Percentiles rank a stretch among this genome's conserved stretches.
Conservation (phyloP, 2,113 vertebrate species). For the Chitala chitala region DNA sequence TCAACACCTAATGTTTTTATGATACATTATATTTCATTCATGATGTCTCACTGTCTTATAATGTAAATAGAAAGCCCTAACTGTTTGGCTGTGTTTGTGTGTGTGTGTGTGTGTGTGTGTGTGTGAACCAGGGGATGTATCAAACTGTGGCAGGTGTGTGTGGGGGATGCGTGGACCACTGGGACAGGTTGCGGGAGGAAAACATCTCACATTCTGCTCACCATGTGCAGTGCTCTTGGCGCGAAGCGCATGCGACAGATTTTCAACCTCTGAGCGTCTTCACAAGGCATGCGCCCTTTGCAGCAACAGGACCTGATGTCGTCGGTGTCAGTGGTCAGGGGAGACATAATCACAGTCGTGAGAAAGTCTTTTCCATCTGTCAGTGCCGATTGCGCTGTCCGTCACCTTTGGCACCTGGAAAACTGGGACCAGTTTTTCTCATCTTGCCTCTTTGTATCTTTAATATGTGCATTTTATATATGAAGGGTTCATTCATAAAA, state of each 20-base stretch:
- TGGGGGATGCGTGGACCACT: neutral
- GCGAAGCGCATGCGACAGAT: neutral
- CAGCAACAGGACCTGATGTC: too few species aligned
- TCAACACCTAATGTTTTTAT: neutral
- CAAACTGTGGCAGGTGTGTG: neutral
- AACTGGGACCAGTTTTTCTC: neutral
- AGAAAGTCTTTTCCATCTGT: too few species aligned
- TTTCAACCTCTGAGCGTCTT: neutral
- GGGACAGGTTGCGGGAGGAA: neutral
- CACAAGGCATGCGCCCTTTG: neutral
- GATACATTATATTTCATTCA: constrained; percentile 2
- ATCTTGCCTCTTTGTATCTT: too few species aligned
- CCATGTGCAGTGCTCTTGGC: neutral
- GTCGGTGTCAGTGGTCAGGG: too few species aligned
- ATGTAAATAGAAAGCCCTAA: neutral
- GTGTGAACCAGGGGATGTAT: neutral
- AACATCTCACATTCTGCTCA: neutral
- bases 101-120: too few species aligned
- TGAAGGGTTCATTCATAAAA: too few species aligned
- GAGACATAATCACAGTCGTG: too few species aligned
- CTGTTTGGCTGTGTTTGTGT: neutral
- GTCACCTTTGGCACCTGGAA: neutral
- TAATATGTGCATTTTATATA: too few species aligned
- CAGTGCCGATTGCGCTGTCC: too few species aligned
- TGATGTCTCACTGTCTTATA: neutral